A percentile compares a stretch with the other conserved stretches of the same genome.
These are phyloP conservation scores for Rana temporaria DNA, from an alignment of 2,113 vertebrate genomes.

Conservation along the genomic window DNA sequence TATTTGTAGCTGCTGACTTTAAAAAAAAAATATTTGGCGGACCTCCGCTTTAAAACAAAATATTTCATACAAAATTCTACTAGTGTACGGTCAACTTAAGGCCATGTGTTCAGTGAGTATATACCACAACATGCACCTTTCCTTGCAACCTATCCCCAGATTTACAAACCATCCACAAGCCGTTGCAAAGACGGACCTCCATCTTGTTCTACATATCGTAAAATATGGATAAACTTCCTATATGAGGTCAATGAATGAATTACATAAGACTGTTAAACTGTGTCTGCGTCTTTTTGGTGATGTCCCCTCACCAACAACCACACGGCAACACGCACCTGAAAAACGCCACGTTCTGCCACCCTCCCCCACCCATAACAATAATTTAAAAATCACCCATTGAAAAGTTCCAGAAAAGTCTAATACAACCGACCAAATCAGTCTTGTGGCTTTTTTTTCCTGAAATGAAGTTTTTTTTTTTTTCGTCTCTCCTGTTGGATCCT, in stretches of 20 bases:
- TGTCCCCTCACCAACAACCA: background rate
- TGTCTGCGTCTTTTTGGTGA: background rate
- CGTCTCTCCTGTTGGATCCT: constrained; percentile 27
- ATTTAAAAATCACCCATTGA: constrained; percentile 50
- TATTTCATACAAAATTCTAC: too few relatives aligned
- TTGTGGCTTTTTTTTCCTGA: constrained; percentile 56
- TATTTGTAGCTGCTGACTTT: too few relatives aligned
- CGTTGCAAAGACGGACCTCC: too few relatives aligned
- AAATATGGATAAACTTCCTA: background rate
- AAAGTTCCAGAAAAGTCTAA: constrained; percentile 31
- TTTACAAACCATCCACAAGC: background rate
- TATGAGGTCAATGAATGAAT: background rate
- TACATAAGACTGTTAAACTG: background rate
- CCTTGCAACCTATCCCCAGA: background rate
- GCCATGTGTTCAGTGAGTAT: background rate
- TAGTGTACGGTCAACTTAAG: too few relatives aligned
- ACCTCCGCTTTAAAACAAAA: too few relatives aligned
- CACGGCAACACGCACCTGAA: constrained; percentile 1
- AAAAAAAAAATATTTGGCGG: too few relatives aligned
- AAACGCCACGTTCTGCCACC: constrained; percentile 2
- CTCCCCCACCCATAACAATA: constrained; percentile 23
- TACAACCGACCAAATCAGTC: constrained; percentile 33
- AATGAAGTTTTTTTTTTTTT: background rate
- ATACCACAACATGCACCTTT: background rate
- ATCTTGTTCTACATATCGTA: background rate